A percentile compares a stretch with the other conserved stretches of the same genome.
Conservation (phyloP, 2,797 vertebrate species). For the Pangasius macronema region DNA sequence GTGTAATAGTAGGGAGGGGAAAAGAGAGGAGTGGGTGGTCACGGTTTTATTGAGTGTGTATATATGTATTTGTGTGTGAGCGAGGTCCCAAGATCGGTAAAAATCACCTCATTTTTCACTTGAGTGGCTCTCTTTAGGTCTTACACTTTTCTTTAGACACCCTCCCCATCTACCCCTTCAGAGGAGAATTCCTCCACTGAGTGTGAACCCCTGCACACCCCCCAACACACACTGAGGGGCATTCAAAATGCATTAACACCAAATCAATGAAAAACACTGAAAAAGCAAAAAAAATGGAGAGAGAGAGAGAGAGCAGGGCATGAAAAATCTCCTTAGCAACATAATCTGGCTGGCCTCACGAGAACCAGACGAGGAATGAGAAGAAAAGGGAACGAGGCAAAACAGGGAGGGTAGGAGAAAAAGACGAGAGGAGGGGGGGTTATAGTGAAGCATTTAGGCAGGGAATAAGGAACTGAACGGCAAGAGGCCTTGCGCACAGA, state of each 20-base stretch:
- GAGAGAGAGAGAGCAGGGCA: constrained; percentile 51
- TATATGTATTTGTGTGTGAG: constrained; percentile 55
- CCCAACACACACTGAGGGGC: constrained; percentile 94
- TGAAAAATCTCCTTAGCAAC: constrained; percentile 98
- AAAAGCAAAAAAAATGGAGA: constrained; percentile 78
- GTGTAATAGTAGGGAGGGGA: constrained; percentile 45
- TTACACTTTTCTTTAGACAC: constrained; percentile 86
- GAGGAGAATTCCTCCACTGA: constrained; percentile 95
- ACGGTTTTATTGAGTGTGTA: constrained; percentile 45
- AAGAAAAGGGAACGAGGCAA: constrained; percentile 83
- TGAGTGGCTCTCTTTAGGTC: constrained; percentile 97
- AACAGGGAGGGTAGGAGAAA: constrained; percentile 83
- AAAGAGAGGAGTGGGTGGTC: constrained; percentile 55
- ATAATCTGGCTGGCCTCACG: constrained; percentile 93
- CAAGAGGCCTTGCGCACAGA: constrained; percentile 86
- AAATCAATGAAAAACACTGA: constrained; percentile 98
- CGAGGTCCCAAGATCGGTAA: constrained; percentile 80
- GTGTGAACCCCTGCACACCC: constrained; percentile 84
- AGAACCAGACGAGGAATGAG: constrained; percentile 68
- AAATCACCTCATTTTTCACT: constrained; percentile 99
- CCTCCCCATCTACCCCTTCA: constrained; percentile 85
- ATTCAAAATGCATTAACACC: constrained; percentile 99
- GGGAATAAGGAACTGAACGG: constrained; percentile 84
- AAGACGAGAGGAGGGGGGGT: constrained; percentile 61
- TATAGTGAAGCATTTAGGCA: constrained; percentile 75